phyloP scores from a whole-genome alignment of 1,140 invertebrate genomes.

The Drosophila dunni region DNA sequence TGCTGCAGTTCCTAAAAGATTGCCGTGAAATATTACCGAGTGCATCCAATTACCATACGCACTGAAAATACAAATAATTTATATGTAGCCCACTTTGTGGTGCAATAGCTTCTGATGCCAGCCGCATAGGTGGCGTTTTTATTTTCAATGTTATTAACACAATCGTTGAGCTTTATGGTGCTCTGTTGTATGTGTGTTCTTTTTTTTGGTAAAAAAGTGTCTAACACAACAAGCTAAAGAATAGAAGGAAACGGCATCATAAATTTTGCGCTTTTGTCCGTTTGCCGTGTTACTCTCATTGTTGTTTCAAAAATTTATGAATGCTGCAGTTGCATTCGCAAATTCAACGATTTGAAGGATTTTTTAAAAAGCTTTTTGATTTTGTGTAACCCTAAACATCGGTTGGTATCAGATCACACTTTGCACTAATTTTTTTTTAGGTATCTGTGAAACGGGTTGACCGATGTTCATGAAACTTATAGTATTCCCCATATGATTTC shows the following conservation, averaged over 20 bases:
- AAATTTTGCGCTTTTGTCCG: conserved; percentile 49
- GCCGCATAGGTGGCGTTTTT: conserved; percentile 42
- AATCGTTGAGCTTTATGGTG: conserved; percentile 38
- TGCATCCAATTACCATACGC: conserved; percentile 34
- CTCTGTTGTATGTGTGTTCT: conserved; percentile 31
- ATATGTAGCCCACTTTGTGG: conserved; percentile 65
- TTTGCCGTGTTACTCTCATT: conserved; percentile 21
- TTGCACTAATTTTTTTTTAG: too few relatives aligned
- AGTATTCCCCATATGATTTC: too few relatives aligned
- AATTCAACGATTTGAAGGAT: conserved; percentile 52
- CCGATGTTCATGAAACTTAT: too few relatives aligned
- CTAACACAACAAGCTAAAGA: conserved; percentile 15
- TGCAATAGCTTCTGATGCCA: conserved; percentile 23
- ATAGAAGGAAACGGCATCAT: conserved; percentile 27
- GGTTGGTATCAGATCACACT: too few relatives aligned
- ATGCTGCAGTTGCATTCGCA: conserved; percentile 55
- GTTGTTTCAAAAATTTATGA: conserved; percentile 55
- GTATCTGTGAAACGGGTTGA: too few relatives aligned
- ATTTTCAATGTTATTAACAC: conserved; percentile 49
- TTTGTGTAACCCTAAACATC: too few relatives aligned
- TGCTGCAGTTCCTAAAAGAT: background rate
- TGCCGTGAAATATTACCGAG: conserved; percentile 17
- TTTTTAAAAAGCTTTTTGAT: conserved; percentile 66
- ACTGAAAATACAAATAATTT: conserved; percentile 17
- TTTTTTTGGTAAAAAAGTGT: conserved; percentile 28